A percentile compares a stretch with the other conserved stretches of the same genome.
phyloP scores from a whole-genome alignment of 2,113 vertebrate genomes.

The Ictidomys tridecemlineatus region DNA sequence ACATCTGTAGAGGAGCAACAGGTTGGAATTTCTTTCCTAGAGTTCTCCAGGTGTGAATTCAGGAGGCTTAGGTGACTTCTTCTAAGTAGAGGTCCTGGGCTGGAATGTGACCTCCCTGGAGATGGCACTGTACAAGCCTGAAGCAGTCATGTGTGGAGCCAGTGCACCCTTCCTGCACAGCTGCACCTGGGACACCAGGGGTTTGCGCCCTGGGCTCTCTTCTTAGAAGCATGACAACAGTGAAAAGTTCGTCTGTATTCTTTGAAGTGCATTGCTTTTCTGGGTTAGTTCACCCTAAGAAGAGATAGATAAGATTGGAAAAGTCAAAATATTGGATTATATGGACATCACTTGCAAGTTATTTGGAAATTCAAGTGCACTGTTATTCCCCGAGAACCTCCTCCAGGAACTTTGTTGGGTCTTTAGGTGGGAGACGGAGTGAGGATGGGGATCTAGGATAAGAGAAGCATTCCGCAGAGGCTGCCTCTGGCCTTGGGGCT shows the following conservation, averaged over 20 bases:
- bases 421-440: fast-evolving
- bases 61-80: background rate
- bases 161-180: fast-evolving
- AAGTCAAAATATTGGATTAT: background rate
- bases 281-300: background rate
- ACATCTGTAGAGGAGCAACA: fast-evolving
- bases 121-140: background rate
- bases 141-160: fast-evolving
- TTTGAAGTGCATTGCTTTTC: background rate
- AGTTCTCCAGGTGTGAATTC: background rate
- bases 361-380: background rate
- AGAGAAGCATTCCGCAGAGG: background rate
- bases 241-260: background rate
- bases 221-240: background rate
- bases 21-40: background rate
- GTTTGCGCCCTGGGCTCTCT: background rate
- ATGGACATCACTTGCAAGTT: background rate
- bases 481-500: background rate
- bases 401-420: background rate
- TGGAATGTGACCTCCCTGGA: background rate
- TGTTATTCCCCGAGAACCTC: background rate
- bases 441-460: too few relatives aligned
- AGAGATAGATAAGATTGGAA: background rate
- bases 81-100: background rate
- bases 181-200: background rate